Base-by-base conservation (phyloP, 2,797 vertebrate genomes). In the Falco berigora region DNA sequence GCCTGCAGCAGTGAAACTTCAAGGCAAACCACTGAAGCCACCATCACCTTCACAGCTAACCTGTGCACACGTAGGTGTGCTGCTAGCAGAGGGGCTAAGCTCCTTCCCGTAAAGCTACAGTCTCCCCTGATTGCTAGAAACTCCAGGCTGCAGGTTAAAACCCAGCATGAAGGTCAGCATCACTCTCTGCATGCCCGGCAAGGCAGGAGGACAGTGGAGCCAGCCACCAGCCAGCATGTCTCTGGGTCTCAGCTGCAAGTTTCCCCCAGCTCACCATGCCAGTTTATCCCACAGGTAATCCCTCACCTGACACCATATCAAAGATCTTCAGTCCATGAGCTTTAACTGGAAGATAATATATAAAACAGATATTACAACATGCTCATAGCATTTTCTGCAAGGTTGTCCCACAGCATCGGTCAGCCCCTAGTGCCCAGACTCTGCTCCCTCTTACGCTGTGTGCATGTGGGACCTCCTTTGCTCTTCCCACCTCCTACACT, bases 41-140 rank as follows among this genome's bases (percentile, higher is more conserved):
- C 22, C 4, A 0, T 47, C 47, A 58, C 27, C 40, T 61, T 67
- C 76, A 59, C 49, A 80, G 28, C 21, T 62, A 58, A 58, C 44
- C 30, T 67, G 36, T 44, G 30, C 1, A 0, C n/a, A n/a, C 0
- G 0, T 8, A n/a, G n/a, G 13, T 40, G 32, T 59, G 32, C 34
- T 59, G 44, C 36, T n/a, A 27, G 24, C 4, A 0, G 10, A 34
- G 55, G 24, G 14, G 24, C 21, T 49, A 32, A 28, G 16, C 14
- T 69, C 21, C 46, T 40, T 50, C 34, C 40, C 46, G 19, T 9
- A 68, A 40, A 53, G n/a, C 34, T 40, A 16, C 36, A 24, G 15
- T n/a, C 21, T 83, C 19, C n/a, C 12, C 17, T 0, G 1, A 10
- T 11, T 6, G 2, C 40, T 66, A 55, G 28, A 64, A 78, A 49